These are phyloP conservation scores for Ifrita kowaldi DNA, from an alignment of 2,113 vertebrate species.

Conservation along the genomic window DNA sequence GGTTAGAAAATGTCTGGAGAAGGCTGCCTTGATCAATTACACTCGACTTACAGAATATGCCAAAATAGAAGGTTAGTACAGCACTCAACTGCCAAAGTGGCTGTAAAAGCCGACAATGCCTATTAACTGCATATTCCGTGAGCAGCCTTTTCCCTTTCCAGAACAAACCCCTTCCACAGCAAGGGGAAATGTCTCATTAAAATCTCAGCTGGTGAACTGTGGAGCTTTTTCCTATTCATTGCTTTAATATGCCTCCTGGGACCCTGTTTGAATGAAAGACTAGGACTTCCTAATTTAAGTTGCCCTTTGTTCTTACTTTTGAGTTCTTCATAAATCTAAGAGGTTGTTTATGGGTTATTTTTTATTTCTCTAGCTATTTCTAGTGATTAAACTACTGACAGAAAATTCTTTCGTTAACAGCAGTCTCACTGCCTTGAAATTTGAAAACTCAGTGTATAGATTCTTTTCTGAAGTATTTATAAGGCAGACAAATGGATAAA, in stretches of 20 bases:
- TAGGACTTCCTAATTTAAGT: conserved; percentile 72
- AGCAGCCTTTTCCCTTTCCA: conserved; percentile 68
- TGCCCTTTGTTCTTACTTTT: conserved; percentile 77
- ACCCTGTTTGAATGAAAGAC: conserved; percentile 73
- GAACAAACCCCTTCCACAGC: conserved; percentile 72
- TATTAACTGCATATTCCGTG: conserved; percentile 73
- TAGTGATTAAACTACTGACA: conserved; percentile 32
- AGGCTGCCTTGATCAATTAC: conserved; percentile 94
- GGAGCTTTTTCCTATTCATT: conserved; percentile 82
- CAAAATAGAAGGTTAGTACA: conserved; percentile 89
- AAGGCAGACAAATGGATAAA: not conserved
- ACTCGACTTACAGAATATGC: conserved; percentile 91
- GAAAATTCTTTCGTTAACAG: conserved; percentile 1
- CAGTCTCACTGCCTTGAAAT: not conserved
- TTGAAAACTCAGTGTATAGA: not conserved
- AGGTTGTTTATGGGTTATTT: conserved; percentile 54
- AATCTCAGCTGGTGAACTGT: conserved; percentile 83
- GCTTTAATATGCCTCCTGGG: conserved; percentile 85
- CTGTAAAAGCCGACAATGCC: conserved; percentile 68
- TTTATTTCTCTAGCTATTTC: conserved; percentile 56
- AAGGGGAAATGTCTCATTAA: conserved; percentile 84
- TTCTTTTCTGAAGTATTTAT: not conserved
- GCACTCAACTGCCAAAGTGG: conserved; percentile 63
- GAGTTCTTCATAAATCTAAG: conserved; percentile 63
- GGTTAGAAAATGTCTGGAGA: conserved; percentile 91